Base-by-base conservation (phyloP, 2,797 vertebrate species). In the Brotogeris chrysoptera region DNA sequence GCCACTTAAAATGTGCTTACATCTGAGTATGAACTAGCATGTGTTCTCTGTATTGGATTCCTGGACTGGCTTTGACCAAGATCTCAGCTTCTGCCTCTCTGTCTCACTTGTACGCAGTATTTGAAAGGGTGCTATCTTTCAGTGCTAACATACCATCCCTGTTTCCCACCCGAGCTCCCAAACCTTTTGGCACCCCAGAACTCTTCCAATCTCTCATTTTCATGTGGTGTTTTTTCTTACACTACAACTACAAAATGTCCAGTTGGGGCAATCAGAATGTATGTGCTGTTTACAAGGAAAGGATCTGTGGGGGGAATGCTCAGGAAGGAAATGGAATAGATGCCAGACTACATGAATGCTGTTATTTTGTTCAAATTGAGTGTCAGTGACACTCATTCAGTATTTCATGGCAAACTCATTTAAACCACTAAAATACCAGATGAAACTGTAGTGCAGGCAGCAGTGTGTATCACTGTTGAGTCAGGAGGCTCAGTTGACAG, bases 221-320 rank as follows among this genome's bases (percentile, higher is more conserved):
- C 13, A 3, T 18, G 7, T 30, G 16, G 24, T 38, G 7, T 23
- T n/a, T 86, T 46, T 78, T 43, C 10, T n/a, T 34, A 36, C 1
- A 4, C 10, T 24, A 13, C 5, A 68, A 16, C 27, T 69, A 27
- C 32, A 38, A 63, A 61, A 69, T 17, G 19, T 17, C 24, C 24
- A 3, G 20, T 24, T 61, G 39, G 36, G 49, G 38, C 30, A 72
- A 28, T 21, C 16, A 7, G 39, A 43, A 38, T 0, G 0, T 21
- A 6, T 19, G 7, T 27, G 36, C 49, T 46, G 7, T 61, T 86
- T n/a, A 21, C 24, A 63, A 39, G 25, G 30, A 66, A 70, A 14
- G 39, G 49, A 19, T 87, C 43, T 69, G 12, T 6, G 3, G 36
- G 73, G 28, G 12, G 23, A 73, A 66, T 20, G 46, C 43, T 65